phyloP scores from a whole-genome alignment of 2,797 vertebrate genomes.

The Perodicticus potto region DNA sequence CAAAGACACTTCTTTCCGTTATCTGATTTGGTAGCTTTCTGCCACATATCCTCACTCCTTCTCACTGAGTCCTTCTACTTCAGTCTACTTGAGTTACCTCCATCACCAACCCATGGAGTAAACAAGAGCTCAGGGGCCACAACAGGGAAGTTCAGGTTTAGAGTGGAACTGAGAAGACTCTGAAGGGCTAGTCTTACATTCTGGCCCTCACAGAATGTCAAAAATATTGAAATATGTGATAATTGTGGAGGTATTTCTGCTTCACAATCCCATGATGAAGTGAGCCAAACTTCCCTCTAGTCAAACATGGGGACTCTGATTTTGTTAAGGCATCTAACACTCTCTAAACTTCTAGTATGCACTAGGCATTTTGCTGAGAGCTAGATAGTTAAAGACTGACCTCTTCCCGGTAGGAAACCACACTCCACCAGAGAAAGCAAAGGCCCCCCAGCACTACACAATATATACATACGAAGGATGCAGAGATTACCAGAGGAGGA shows the following conservation, averaged over 20 bases:
- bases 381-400: neutral
- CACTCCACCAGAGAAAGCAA: neutral
- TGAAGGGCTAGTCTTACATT: neutral
- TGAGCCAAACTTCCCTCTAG: neutral
- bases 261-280: neutral
- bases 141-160: neutral
- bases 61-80: neutral
- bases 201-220: neutral
- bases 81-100: neutral
- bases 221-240: neutral
- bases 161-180: neutral
- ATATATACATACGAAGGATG: neutral
- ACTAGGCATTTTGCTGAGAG: neutral
- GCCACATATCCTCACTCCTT: neutral
- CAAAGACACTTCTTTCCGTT: neutral
- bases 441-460: neutral
- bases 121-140: neutral
- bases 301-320: neutral
- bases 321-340: constrained; percentile 40
- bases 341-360: neutral
- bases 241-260: neutral
- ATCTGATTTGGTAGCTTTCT: neutral
- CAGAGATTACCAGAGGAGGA: neutral
- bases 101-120: neutral
- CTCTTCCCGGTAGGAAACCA: constrained; percentile 31